These are phyloP conservation scores for Pseudococcus viburni DNA, from an alignment of 2,888 invertebrate species.

Conservation along the genomic window DNA sequence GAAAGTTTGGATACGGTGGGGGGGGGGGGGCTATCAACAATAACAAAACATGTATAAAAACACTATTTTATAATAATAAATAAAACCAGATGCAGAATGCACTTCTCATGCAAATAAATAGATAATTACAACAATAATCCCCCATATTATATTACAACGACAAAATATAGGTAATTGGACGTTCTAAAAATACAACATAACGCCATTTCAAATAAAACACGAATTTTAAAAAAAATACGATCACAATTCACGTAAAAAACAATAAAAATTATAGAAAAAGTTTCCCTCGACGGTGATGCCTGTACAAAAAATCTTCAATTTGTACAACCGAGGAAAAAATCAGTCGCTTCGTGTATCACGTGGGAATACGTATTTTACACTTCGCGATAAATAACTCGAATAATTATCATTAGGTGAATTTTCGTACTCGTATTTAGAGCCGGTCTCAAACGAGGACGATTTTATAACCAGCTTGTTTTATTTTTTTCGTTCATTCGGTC, in stretches of 20 bases:
- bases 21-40: no score
- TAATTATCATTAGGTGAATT: neutral
- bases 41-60: neutral
- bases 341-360: neutral
- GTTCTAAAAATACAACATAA: neutral
- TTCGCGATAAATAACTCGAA: conserved; percentile 29
- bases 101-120: neutral
- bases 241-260: conserved; percentile 13
- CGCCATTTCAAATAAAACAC: neutral
- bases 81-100: neutral
- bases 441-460: conserved; percentile 42
- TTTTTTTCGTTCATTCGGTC: conserved; percentile 56
- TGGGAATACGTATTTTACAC: neutral
- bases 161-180: neutral
- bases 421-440: neutral
- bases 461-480: conserved; percentile 20
- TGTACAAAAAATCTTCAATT: neutral
- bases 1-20: no score
- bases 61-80: neutral
- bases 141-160: neutral
- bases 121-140: neutral
- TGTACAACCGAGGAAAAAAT: neutral
- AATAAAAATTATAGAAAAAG: conserved; percentile 9
- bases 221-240: neutral
- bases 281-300: neutral